These are phyloP conservation scores for Campoplex capitator DNA, from an alignment of 2,888 invertebrate genomes.

Conservation along the genomic window DNA sequence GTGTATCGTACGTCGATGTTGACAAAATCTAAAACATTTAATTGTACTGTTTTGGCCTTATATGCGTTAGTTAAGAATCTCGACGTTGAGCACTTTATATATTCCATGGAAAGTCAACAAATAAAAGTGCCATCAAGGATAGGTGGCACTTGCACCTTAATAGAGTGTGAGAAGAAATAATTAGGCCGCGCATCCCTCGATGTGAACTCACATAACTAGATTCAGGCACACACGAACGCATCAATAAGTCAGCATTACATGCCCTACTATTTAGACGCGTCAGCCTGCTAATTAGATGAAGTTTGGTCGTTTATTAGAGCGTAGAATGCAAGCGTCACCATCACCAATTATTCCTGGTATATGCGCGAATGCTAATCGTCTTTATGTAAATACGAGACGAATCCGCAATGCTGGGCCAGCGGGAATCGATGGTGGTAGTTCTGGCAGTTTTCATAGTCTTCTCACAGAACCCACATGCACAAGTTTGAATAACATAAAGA, in stretches of 20 bases:
- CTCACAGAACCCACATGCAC: neutral
- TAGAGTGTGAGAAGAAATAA: constrained; percentile 67
- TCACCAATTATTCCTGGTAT: constrained; percentile 75
- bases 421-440: constrained; percentile 35
- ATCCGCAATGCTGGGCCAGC: constrained; percentile 73
- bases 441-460: constrained; percentile 14
- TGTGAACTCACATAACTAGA: constrained; percentile 46
- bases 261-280: constrained; percentile 29
- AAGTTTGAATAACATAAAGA: neutral
- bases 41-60: neutral
- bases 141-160: neutral
- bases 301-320: constrained; percentile 79
- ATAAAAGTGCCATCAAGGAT: constrained; percentile 32
- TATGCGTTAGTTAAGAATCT: neutral
- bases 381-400: constrained; percentile 79
- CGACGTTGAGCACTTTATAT: constrained; percentile 5
- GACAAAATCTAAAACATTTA: neutral
- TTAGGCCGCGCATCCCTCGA: constrained; percentile 76
- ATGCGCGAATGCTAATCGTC: constrained; percentile 78
- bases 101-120: constrained; percentile 29
- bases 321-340: constrained; percentile 58
- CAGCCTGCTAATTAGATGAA: constrained; percentile 79
- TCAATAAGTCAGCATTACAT: constrained; percentile 74
- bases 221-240: constrained; percentile 57
- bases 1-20: too few relatives aligned